Percentiles rank a stretch among this genome's conserved stretches.
phyloP scores from a whole-genome alignment of 2,797 vertebrate genomes.

The Trachurus trachurus region DNA sequence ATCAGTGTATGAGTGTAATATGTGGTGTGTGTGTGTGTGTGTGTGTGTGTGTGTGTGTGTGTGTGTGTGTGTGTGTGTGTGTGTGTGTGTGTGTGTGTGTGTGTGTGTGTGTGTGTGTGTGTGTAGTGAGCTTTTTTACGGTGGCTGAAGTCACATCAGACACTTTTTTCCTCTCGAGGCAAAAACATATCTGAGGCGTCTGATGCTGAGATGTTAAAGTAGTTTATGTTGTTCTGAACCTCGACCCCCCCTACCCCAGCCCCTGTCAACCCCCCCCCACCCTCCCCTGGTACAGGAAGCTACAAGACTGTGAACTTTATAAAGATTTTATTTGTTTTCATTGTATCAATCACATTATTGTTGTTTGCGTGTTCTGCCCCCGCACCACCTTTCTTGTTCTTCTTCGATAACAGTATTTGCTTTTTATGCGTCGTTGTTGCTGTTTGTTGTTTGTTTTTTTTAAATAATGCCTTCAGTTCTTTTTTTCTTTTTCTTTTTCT shows the following conservation, averaged over 20 bases:
- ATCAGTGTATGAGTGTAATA: slow-evolving; percentile 1
- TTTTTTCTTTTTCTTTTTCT: background rate
- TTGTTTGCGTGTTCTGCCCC: slow-evolving; percentile 36
- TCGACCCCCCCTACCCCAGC: background rate
- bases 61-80: background rate
- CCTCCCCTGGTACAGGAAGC: slow-evolving; percentile 61
- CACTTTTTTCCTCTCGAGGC: background rate
- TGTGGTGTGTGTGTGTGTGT: too few species aligned
- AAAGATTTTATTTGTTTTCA: slow-evolving; percentile 64
- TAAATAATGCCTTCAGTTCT: slow-evolving; percentile 57
- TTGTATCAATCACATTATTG: slow-evolving; percentile 69
- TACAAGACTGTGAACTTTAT: slow-evolving; percentile 87
- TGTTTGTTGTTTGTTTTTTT: slow-evolving; percentile 36
- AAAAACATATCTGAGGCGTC: slow-evolving; percentile 1
- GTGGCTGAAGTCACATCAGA: slow-evolving; percentile 66
- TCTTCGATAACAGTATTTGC: slow-evolving; percentile 84
- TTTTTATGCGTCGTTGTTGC: slow-evolving; percentile 55
- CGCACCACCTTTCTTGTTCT: slow-evolving; percentile 45
- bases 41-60: too few species aligned
- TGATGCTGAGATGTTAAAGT: slow-evolving; percentile 1
- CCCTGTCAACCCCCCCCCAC: background rate
- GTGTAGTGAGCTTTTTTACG: slow-evolving; percentile 1
- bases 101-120: too few species aligned
- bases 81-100: background rate
- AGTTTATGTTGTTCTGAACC: background rate